phyloP scores from a whole-genome alignment of 2,113 vertebrate species.

The Ardeotis arabs region DNA sequence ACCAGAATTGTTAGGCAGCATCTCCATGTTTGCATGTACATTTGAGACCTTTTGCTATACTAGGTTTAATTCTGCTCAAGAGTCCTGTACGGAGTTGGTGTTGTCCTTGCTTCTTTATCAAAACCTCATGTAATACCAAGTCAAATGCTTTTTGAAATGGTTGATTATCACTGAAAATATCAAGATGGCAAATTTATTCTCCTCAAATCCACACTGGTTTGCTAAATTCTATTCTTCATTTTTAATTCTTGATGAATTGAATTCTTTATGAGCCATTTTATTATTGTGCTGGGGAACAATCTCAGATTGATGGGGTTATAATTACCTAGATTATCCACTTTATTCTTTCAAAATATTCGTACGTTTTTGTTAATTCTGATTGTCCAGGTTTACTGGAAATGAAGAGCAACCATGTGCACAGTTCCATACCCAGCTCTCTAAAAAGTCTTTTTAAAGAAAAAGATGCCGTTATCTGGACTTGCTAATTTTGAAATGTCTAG shows the following conservation, averaged over 20 bases:
- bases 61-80: neutral
- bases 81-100: neutral
- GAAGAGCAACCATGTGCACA: neutral
- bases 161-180: neutral
- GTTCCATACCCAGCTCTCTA: neutral
- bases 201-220: neutral
- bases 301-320: neutral
- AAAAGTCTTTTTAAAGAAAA: neutral
- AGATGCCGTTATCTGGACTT: neutral
- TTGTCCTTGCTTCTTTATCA: neutral
- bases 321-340: neutral
- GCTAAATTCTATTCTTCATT: neutral
- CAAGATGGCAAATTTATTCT: neutral
- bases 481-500: neutral
- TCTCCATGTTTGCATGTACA: neutral
- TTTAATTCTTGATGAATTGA: neutral
- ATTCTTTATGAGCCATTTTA: neutral
- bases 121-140: neutral
- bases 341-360: neutral
- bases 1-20: neutral
- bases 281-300: neutral
- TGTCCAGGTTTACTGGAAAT: neutral
- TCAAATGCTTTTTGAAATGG: neutral
- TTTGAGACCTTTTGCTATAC: neutral
- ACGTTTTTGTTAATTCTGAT: neutral